These are phyloP conservation scores for Chiropotes sagulatus DNA, from an alignment of 2,797 vertebrate species.

Conservation along the genomic window DNA sequence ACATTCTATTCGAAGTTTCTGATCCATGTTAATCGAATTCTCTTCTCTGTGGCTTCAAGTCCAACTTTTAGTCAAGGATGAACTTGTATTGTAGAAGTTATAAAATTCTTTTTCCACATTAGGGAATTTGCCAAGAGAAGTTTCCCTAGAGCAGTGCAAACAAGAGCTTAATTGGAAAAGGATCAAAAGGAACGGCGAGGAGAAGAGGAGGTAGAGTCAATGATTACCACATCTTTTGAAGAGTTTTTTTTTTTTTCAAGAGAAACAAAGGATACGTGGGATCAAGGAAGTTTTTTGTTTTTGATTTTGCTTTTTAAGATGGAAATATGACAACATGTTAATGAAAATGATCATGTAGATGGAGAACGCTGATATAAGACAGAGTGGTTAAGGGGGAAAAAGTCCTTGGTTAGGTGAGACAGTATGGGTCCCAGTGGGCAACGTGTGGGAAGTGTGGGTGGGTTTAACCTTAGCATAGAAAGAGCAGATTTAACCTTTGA, in stretches of 20 bases:
- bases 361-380: not conserved
- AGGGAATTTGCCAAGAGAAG: not conserved
- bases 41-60: not conserved
- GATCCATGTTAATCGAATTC: not conserved
- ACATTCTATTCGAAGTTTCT: not conserved
- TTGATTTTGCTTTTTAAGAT: conserved; percentile 15
- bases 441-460: not conserved
- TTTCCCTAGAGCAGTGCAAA: not conserved
- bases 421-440: not conserved
- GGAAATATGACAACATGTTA: not conserved
- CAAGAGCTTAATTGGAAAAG: not conserved
- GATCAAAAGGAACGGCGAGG: not conserved
- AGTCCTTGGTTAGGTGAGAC: not conserved
- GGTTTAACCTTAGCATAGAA: not conserved
- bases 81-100: not conserved
- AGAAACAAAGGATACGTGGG: not conserved
- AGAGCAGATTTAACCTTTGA: not conserved
- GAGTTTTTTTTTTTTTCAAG: conserved; percentile 40
- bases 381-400: not conserved
- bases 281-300: not conserved
- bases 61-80: not conserved
- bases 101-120: not conserved
- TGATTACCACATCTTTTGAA: not conserved
- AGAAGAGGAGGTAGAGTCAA: not conserved
- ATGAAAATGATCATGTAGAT: not conserved